A percentile compares a stretch with the other conserved stretches of the same genome.
phyloP scores from a whole-genome alignment of 2,888 invertebrate genomes.

The Sarcophaga carnaria region DNA sequence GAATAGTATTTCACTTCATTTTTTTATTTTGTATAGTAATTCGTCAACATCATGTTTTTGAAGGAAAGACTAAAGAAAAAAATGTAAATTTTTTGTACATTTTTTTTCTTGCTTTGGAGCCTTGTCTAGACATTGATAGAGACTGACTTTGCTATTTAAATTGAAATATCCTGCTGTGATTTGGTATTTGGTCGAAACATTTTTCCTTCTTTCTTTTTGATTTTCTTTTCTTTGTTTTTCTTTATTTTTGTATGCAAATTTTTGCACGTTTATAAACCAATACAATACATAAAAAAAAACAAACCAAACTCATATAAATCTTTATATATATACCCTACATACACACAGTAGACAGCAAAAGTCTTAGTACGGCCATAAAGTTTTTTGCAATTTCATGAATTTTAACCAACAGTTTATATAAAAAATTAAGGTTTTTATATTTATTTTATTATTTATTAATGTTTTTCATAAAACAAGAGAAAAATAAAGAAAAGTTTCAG shows the following conservation, averaged over 20 bases:
- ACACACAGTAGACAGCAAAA: too few relatives aligned
- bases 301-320: neutral
- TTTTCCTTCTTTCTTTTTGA: neutral
- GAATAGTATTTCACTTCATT: too few relatives aligned
- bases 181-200: slow-evolving; percentile 11
- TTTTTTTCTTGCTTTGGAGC: neutral
- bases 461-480: too few relatives aligned
- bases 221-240: neutral
- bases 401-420: too few relatives aligned
- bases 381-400: too few relatives aligned
- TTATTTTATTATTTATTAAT: too few relatives aligned
- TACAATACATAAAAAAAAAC: neutral
- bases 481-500: too few relatives aligned
- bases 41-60: neutral
- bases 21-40: too few relatives aligned
- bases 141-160: slow-evolving; percentile 13
- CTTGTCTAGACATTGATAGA: slow-evolving; percentile 16
- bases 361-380: too few relatives aligned
- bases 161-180: slow-evolving; percentile 25
- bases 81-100: neutral
- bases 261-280: neutral
- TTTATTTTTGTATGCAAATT: neutral
- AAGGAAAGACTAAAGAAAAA: neutral
- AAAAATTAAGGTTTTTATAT: too few relatives aligned
- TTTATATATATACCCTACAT: too few relatives aligned